Evolutionary conservation across 2,888 invertebrate species (phyloP).

Genomic region (Dione juno): DNA sequence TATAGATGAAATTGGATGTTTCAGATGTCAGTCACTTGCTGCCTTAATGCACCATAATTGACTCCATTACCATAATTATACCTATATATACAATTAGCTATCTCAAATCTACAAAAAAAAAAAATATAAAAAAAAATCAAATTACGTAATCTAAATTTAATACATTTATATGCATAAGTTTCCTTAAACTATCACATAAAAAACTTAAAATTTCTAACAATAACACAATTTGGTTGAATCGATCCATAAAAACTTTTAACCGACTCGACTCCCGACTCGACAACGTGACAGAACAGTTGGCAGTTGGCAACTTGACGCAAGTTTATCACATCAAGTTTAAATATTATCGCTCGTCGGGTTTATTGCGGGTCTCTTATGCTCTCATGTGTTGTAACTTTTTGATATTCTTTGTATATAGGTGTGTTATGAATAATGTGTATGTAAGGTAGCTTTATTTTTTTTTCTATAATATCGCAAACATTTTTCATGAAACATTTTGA

Average conservation of each 20-base stretch:
- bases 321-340: constrained; percentile 41
- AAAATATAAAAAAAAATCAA: too few species aligned
- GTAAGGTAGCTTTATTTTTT: not conserved
- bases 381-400: constrained; percentile 7
- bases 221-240: constrained; percentile 34
- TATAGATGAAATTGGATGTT: too few species aligned
- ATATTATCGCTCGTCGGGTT: constrained; percentile 39
- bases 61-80: too few species aligned
- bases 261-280: constrained; percentile 30
- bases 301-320: constrained; percentile 31
- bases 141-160: too few species aligned
- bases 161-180: too few species aligned
- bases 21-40: too few species aligned
- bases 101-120: too few species aligned
- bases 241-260: constrained; percentile 40
- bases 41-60: too few species aligned
- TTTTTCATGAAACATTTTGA: too few species aligned
- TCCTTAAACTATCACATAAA: constrained; percentile 30
- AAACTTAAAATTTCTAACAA: constrained; percentile 23
- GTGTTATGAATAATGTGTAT: not conserved
- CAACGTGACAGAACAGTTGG: constrained; percentile 36
- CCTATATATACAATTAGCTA: too few species aligned
- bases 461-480: too few species aligned
- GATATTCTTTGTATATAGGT: constrained; percentile 9
- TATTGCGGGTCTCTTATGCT: constrained; percentile 26